Evolutionary conservation across 2,888 invertebrate genomes (phyloP), one percentile per base, ranked within the genome.

Genomic region (Lottia gigantea): DNA sequence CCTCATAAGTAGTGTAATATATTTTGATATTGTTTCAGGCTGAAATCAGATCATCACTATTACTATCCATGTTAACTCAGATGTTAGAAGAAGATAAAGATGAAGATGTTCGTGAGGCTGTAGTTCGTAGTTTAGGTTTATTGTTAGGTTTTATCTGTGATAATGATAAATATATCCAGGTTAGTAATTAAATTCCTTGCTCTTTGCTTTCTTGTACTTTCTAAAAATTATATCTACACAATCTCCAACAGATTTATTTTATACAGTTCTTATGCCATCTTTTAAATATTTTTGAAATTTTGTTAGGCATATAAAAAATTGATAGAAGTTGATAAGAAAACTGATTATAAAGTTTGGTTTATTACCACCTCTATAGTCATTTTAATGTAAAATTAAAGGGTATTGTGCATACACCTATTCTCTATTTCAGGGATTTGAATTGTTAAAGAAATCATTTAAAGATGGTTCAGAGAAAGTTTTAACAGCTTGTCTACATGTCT

Each of bases 61-160:
- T 93, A 84, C 88, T 93, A 64, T 93, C 93, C 15, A 93, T 93
- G 91, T 87, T 93, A 49, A 92, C 93, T 81, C 93, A 93, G 89
- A 91, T 93, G 91, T 85, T 93, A 70, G 85, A 90, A 46, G 93
- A 93, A 77, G 93, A 93, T 81, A 91, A 91, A 77, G 92, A 92
- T 76, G 91, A 92, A 31, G 83, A 87, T 65, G 92, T 93, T 2
- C 87, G 93, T 74, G 91, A 90, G 74, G 91, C 91, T n/a, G 92
- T 91, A 11, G 90, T 93, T 6, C 90, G 90, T 78, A 92, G 92
- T 82, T 88, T 93, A 45, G 91, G 92, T 0, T 85, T 92, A 8
- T 88, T 93, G 45, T 90, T 92, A 63, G 91, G 91, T n/a, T 90
- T 92, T 70, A 91, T 93, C 86, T 91, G 91, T 79, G 92, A 93